These are phyloP conservation scores for Ennomos erosarius DNA, from an alignment of 2,888 invertebrate genomes.

Conservation along the genomic window DNA sequence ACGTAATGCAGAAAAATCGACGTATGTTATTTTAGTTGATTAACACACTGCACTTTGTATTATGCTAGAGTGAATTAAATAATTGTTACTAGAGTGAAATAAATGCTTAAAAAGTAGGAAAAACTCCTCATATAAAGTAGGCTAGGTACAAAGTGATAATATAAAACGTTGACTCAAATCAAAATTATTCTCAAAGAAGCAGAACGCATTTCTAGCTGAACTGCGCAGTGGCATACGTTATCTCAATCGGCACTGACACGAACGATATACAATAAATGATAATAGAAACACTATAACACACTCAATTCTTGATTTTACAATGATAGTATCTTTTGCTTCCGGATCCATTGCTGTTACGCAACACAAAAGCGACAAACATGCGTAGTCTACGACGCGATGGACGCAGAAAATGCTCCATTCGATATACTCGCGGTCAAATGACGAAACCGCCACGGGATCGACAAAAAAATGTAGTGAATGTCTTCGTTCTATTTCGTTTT, in stretches of 20 bases:
- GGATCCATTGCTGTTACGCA: constrained; percentile 50
- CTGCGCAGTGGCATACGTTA: constrained; percentile 75
- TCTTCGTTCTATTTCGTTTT: constrained; percentile 38
- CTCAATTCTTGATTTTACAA: constrained; percentile 46
- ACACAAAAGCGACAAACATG: constrained; percentile 25
- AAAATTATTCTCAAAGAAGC: constrained; percentile 52
- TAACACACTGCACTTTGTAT: too few relatives aligned
- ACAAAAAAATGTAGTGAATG: constrained; percentile 38
- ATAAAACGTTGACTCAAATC: constrained; percentile 25
- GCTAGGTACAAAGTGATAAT: background rate
- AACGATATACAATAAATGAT: constrained; percentile 74
- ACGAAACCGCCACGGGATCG: constrained; percentile 45
- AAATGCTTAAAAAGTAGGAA: constrained; percentile 20
- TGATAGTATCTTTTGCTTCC: constrained; percentile 37
- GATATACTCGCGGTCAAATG: constrained; percentile 49
- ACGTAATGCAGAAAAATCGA: too few relatives aligned
- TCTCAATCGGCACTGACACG: constrained; percentile 68
- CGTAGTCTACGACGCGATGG: constrained; percentile 44
- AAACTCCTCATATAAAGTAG: constrained; percentile 6
- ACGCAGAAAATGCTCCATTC: constrained; percentile 32
- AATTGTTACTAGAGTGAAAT: too few relatives aligned
- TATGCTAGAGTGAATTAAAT: background rate
- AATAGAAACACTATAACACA: constrained; percentile 64
- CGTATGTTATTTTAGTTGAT: too few relatives aligned
- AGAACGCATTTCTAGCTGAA: constrained; percentile 60